phyloP scores from a whole-genome alignment of 2,113 vertebrate species.

The Brachyhypopomus gauderio region DNA sequence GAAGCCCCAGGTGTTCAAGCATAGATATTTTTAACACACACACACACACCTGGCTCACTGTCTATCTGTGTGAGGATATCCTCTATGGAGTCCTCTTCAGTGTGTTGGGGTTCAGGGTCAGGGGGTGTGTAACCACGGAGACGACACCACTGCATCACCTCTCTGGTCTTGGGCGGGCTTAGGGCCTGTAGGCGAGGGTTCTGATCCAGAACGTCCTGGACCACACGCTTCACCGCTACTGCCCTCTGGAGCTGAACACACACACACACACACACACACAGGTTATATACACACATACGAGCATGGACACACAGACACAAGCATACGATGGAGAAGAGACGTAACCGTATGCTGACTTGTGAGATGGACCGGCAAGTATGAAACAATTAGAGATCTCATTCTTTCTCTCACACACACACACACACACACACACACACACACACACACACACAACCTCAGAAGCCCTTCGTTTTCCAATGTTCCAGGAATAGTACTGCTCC shows the following conservation, averaged over 20 bases:
- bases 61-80: slow-evolving; percentile 96
- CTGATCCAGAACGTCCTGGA: slow-evolving; percentile 90
- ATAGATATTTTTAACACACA: not conserved
- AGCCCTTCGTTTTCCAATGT: slow-evolving; percentile 95
- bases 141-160: slow-evolving; percentile 94
- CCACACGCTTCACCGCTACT: slow-evolving; percentile 85
- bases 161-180: slow-evolving; percentile 86
- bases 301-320: not conserved
- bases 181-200: slow-evolving; percentile 85
- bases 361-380: slow-evolving; percentile 62
- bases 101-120: slow-evolving; percentile 82
- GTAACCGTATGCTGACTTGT: slow-evolving; percentile 5
- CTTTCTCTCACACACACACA: slow-evolving; percentile 34
- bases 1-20: no score
- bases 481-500: slow-evolving; percentile 96
- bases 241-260: slow-evolving; percentile 89
- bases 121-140: slow-evolving; percentile 92
- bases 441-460: slow-evolving; percentile 81
- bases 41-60: slow-evolving; percentile 83
- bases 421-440: slow-evolving; percentile 33
- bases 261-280: not conserved
- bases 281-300: no score
- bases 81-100: slow-evolving; percentile 89
- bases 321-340: not conserved
- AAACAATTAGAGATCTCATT: slow-evolving; percentile 21